Evolutionary conservation across 2,797 vertebrate genomes (phyloP).

Genomic region (Molossus alvarezi): DNA sequence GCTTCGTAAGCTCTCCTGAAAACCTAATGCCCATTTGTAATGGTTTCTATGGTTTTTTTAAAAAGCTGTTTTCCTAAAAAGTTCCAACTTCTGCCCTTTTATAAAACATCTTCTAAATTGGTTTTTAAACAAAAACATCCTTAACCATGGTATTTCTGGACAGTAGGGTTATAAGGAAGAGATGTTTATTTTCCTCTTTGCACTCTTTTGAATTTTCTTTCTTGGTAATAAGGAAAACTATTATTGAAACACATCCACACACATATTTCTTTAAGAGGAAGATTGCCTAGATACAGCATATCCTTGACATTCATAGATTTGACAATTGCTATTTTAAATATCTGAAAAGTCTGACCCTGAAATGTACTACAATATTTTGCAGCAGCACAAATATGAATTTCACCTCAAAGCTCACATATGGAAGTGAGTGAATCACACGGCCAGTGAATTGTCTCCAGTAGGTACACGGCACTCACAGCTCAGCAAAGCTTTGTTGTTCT

Average conservation of each 20-base stretch:
- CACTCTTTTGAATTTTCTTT: background rate
- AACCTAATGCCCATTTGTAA: slow-evolving; percentile 24
- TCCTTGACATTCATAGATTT: slow-evolving; percentile 23
- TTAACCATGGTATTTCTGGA: background rate
- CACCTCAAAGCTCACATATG: background rate
- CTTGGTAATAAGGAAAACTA: slow-evolving; percentile 4
- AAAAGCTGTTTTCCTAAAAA: background rate
- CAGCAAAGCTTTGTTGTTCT: background rate
- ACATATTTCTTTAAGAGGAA: slow-evolving; percentile 6
- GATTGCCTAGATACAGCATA: background rate
- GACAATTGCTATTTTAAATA: background rate
- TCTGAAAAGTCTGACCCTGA: background rate
- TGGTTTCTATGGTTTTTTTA: slow-evolving; percentile 34
- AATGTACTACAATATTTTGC: background rate
- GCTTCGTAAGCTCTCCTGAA: background rate
- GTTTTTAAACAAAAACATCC: slow-evolving; percentile 35
- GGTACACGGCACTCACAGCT: background rate
- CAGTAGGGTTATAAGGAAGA: background rate
- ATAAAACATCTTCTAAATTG: background rate
- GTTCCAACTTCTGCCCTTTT: background rate
- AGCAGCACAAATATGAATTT: background rate
- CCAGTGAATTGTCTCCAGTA: background rate
- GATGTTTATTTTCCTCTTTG: background rate
- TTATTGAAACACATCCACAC: background rate
- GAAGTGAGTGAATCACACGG: background rate